A percentile compares a stretch with the other conserved stretches of the same genome.
These are phyloP conservation scores for Buphagus erythrorhynchus DNA, from an alignment of 2,797 vertebrate species.

Conservation along the genomic window DNA sequence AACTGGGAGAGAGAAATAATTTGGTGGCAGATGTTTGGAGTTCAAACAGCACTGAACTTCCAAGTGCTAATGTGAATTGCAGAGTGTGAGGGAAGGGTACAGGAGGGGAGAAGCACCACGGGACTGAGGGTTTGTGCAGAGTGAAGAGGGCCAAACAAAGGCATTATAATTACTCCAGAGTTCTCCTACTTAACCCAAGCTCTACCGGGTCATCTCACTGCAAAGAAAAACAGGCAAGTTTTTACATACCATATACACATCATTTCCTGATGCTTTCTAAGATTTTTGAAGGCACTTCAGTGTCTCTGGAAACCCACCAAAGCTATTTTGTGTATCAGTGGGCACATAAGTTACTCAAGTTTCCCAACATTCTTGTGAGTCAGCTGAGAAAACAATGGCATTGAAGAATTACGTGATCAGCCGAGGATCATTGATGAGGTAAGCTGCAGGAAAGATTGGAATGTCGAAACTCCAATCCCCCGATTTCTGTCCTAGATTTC, in stretches of 20 bases:
- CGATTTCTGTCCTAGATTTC: not conserved
- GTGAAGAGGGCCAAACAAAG: not conserved
- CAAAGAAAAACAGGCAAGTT: not conserved
- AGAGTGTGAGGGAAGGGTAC: not conserved
- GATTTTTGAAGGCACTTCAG: not conserved
- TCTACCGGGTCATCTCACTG: fast-evolving
- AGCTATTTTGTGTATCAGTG: not conserved
- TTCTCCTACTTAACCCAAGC: not conserved
- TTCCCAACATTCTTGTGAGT: not conserved
- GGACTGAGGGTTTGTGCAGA: not conserved
- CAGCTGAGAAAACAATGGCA: not conserved
- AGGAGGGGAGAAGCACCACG: not conserved
- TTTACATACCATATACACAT: not conserved
- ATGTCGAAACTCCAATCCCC: not conserved
- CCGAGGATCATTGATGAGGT: not conserved
- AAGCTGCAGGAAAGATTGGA: not conserved
- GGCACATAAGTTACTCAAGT: not conserved
- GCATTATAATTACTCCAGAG: not conserved
- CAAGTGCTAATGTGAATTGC: not conserved
- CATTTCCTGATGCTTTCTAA: not conserved
- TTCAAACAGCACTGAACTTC: not conserved
- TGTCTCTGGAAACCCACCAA: not conserved
- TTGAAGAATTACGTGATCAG: not conserved
- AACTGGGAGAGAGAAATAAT: slow-evolving; percentile 17
- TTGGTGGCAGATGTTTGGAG: slow-evolving; percentile 37